phyloP scores from a whole-genome alignment of 2,797 vertebrate species.

The Urophycis tenuis region DNA sequence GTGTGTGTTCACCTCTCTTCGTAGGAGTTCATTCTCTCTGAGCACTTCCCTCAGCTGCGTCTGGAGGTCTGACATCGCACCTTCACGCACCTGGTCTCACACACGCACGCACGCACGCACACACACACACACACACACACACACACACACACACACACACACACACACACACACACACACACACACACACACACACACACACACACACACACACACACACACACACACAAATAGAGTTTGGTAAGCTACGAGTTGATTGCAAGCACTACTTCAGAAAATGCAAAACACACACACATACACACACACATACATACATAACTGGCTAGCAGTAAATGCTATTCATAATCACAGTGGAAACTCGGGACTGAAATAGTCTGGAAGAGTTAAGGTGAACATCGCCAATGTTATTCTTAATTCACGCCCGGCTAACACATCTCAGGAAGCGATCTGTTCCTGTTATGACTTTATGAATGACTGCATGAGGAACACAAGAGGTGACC shows the following conservation, averaged over 20 bases:
- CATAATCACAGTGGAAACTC: neutral
- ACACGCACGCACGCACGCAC: conserved; percentile 4
- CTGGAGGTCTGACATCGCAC: conserved; percentile 51
- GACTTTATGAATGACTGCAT: neutral
- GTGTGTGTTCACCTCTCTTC: conserved; percentile 78
- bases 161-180: neutral
- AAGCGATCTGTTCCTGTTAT: neutral
- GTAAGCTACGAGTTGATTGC: neutral
- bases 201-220: too few relatives aligned
- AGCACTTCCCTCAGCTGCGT: conserved; percentile 18
- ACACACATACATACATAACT: too few relatives aligned
- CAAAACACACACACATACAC: neutral
- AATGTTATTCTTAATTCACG: neutral
- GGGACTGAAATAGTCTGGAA: neutral
- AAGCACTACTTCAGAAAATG: neutral
- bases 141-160: conserved; percentile 5
- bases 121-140: neutral
- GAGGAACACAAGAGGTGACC: neutral
- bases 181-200: neutral
- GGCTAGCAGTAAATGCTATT: neutral
- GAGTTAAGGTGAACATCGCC: neutral
- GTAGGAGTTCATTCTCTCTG: conserved; percentile 83
- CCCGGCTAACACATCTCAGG: neutral
- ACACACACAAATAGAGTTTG: neutral
- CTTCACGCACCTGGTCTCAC: conserved; percentile 33